Percentiles rank a stretch among this genome's conserved stretches.
Evolutionary conservation across 2,797 vertebrate species (phyloP).

Genomic region (Peromyscus attwateri): DNA sequence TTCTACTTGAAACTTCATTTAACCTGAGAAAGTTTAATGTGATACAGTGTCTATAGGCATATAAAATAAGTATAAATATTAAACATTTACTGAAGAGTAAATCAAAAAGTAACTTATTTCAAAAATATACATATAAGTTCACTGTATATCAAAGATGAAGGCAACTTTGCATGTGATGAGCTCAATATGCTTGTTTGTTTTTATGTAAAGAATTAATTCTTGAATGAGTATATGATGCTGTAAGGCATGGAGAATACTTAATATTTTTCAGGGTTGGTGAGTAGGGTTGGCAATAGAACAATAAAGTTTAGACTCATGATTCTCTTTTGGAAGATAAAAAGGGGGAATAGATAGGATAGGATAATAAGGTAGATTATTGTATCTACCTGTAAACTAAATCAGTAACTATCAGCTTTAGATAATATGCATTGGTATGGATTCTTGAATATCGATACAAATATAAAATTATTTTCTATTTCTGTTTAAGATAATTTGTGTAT

Average conservation of each 20-base stretch:
- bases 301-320: too few relatives aligned
- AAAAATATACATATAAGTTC: neutral
- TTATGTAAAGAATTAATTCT: neutral
- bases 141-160: neutral
- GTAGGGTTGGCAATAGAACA: too few relatives aligned
- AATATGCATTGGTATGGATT: too few relatives aligned
- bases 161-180: neutral
- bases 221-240: neutral
- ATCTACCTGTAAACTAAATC: too few relatives aligned
- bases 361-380: too few relatives aligned
- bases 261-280: neutral
- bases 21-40: neutral
- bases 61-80: neutral
- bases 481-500: too few relatives aligned
- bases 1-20: neutral
- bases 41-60: neutral
- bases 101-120: neutral
- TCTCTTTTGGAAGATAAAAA: too few relatives aligned
- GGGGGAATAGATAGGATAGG: too few relatives aligned
- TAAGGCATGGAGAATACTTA: neutral
- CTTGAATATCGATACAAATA: too few relatives aligned
- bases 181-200: neutral
- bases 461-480: too few relatives aligned
- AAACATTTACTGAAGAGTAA: neutral
- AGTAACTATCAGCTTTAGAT: too few relatives aligned